Evolutionary conservation across 1,140 invertebrate genomes (phyloP), one percentile per base, ranked within the genome.

Genomic region (Drosophila auraria): DNA sequence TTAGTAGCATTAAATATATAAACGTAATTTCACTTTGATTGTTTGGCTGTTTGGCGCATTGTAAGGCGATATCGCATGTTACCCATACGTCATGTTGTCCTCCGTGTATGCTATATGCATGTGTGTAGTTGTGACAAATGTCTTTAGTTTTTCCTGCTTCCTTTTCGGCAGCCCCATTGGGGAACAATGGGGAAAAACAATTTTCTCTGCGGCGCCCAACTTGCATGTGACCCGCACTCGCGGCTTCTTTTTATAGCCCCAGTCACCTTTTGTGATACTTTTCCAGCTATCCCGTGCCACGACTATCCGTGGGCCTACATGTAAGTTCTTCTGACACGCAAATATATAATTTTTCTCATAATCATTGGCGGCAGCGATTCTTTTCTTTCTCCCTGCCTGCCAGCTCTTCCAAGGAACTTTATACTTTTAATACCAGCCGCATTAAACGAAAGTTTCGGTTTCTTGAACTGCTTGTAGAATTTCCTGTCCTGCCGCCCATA

Each of bases 21-120:
- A 90, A 90, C 86, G 90, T 90, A 90, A 90, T 90, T 89, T 86
- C 76, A 86, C 71, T 90, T 90, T 90, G 86, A 90, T 90, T 90
- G 86, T 82, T 90, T 89, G 86, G 86, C 86, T 90, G 86, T 82
- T 90, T 89, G 86, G 86, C 86, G 86, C 84, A 89, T 78, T 90
- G 86, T 90, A 90, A 90, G 78, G 79, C 86, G 79, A 90, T 90
- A 90, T 90, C 86, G 86, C 86, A 90, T 90, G 86, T 90, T 86
- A 77, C 82, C 83, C 86, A 89, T 90, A 90, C 84, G 84, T 78
- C 86, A 76, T 90, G 84, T 79, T 90, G 66, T 89, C 63, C 77
- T 51, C 64, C 53, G 59, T 78, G 40, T 64, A 47, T 69, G 47
- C 56, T 78, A 44, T 64, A 47, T 69, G 47, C 56, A 56, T 68